Base-by-base conservation (phyloP, 2,888 invertebrate genomes). In the Noctua comes region DNA sequence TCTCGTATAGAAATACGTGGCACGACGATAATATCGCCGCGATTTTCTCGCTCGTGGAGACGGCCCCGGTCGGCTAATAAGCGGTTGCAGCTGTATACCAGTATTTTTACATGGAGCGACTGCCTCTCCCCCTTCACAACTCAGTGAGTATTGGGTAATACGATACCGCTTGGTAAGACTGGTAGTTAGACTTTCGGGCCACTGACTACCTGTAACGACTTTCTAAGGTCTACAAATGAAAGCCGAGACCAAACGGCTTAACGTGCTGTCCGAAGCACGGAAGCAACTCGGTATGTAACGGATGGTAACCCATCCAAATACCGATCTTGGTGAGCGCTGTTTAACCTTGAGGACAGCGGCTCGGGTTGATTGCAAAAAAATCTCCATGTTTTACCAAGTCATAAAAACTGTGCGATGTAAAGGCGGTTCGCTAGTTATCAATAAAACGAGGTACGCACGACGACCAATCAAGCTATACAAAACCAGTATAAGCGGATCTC, bases 371-470 rank as follows among this genome's bases (percentile, higher is more conserved):
- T n/a, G 8, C 16, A 59, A 27, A 27, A 16, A 59, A 27, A 27
- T 16, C 13, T 16, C 0, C 18, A 27, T 62, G 8, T 2, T 62
- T 62, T 27, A 8, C 31, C 16, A 31, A 31, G 2, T 62, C 18
- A 31, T 31, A 62, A 62, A 36, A 31, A 59, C 31, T 31, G 8
- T 36, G 10, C 36, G 21, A 36, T 21, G 8, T 5, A 7, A 0
- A 16, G 59, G 13, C 10, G 16, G 4, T 27, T 64, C 24, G 24
- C 5, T 64, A 24, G 36, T 64, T 64, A 21, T 73, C 65, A 82
- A 79, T 81, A 73, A 80, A 59, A 27, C 31, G 64, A 73, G 31
- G 48, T 70, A 21, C 2, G 18, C 3, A 51, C 51, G 51, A 8
- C 21, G 18, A 51, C 21, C 51, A 51, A 21, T 51, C 51, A 51